Conservation (phyloP, 2,113 vertebrate genomes). For the Prolemur simus region DNA sequence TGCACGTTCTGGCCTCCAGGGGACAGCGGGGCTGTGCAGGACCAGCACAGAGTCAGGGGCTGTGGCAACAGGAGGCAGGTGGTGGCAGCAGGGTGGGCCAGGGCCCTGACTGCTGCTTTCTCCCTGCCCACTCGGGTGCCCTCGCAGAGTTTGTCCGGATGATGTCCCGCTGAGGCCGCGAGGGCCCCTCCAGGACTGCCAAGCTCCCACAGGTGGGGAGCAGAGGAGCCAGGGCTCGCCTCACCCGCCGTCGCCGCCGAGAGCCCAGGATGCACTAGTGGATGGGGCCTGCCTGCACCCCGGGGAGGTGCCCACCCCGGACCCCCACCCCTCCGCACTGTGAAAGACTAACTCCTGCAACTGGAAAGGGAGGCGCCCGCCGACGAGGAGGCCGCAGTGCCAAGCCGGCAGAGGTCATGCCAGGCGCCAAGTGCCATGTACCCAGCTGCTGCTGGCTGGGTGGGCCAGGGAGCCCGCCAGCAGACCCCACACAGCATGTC, state of each 20-base stretch:
- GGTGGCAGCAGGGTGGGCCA: background rate
- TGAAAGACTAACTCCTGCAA: constrained; percentile 88
- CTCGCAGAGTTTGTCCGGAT: constrained; percentile 95
- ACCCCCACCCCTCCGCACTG: constrained; percentile 87
- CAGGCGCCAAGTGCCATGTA: constrained; percentile 65
- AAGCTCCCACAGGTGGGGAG: constrained; percentile 74
- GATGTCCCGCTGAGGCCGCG: constrained; percentile 94
- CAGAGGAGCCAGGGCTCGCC: constrained; percentile 79
- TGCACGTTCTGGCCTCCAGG: background rate
- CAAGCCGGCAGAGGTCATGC: constrained; percentile 66
- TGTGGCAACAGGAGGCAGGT: rapidly evolving
- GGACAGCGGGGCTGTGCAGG: background rate
- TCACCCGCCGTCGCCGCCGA: constrained; percentile 74
- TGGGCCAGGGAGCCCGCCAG: constrained; percentile 69
- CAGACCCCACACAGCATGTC: constrained; percentile 76
- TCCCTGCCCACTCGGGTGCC: constrained; percentile 36
- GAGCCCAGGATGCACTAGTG: constrained; percentile 75
- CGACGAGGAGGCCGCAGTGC: constrained; percentile 64
- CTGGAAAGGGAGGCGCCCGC: constrained; percentile 80
- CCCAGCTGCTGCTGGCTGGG: constrained; percentile 59
- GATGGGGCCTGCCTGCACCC: constrained; percentile 80
- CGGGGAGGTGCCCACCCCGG: constrained; percentile 82
- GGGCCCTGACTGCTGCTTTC: background rate
- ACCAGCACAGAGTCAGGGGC: background rate
- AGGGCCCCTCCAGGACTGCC: constrained; percentile 77